A percentile compares a stretch with the other conserved stretches of the same genome.
Conservation (phyloP, 2,113 vertebrate genomes). For the Australoheros scitulus region DNA sequence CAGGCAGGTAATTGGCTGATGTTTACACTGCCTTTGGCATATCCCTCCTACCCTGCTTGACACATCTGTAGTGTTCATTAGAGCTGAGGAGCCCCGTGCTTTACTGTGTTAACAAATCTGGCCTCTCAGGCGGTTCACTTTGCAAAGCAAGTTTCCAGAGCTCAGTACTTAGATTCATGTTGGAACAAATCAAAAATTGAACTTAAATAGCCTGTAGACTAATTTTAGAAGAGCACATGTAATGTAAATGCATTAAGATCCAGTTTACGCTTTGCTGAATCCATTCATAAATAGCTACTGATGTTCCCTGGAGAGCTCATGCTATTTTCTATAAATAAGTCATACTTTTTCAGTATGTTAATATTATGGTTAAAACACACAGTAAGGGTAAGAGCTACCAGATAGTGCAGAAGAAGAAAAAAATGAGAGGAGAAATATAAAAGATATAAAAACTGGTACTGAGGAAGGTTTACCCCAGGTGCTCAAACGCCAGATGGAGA, state of each 20-base stretch:
- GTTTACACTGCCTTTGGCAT: conserved; percentile 68
- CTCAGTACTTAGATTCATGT: conserved; percentile 18
- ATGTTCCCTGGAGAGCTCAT: neutral
- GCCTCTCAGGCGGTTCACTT: conserved; percentile 52
- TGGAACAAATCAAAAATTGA: neutral
- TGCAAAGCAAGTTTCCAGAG: conserved; percentile 1
- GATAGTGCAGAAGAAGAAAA: neutral
- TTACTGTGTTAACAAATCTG: conserved; percentile 56
- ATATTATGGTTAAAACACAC: neutral
- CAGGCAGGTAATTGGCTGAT: conserved; percentile 78
- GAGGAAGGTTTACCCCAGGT: conserved; percentile 59
- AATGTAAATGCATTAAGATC: neutral
- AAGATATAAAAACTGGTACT: neutral
- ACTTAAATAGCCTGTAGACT: conserved; percentile 4
- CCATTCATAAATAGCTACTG: neutral
- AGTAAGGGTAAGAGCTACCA: neutral
- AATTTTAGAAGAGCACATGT: neutral
- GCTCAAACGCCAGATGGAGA: conserved; percentile 65
- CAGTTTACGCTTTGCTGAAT: neutral
- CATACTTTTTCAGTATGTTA: conserved; percentile 2
- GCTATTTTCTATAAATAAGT: neutral
- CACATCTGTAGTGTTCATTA: conserved; percentile 78
- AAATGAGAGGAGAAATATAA: conserved; percentile 6
- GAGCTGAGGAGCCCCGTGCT: conserved; percentile 46
- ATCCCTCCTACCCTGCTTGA: conserved; percentile 52